Evolutionary conservation across 1,140 invertebrate species (phyloP).

Genomic region (Caenorhabditis briggsae): DNA sequence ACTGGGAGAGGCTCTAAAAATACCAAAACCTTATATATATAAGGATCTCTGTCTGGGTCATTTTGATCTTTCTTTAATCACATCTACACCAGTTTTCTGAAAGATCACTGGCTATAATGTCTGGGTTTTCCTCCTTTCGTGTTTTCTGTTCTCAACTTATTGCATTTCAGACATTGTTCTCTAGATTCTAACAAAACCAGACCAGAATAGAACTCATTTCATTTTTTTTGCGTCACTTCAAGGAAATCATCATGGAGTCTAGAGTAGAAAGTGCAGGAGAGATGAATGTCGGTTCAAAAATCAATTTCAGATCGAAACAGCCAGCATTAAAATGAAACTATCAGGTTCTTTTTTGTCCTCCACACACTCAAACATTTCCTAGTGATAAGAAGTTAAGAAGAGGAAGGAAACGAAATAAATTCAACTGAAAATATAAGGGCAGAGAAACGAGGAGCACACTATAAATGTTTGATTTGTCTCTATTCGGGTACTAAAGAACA

Average conservation of each 20-base stretch:
- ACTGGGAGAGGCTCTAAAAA: neutral
- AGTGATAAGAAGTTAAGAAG: conserved; percentile 11
- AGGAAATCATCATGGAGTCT: too few relatives aligned
- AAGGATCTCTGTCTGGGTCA: neutral
- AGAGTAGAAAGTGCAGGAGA: neutral
- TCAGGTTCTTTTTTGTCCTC: neutral
- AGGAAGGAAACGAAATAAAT: neutral
- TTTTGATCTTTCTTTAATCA: neutral
- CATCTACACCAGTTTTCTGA: conserved; percentile 1
- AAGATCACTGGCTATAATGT: conserved; percentile 36
- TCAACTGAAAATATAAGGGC: conserved; percentile 18
- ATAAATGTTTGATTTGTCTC: conserved; percentile 40
- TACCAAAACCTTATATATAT: neutral
- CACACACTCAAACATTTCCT: neutral
- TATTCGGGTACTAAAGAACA: conserved; percentile 17
- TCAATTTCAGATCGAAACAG: neutral
- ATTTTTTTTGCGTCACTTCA: neutral
- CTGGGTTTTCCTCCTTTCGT: neutral
- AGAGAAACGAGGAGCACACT: conserved; percentile 17
- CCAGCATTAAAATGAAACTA: too few relatives aligned
- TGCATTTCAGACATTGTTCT: conserved; percentile 10
- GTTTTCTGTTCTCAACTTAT: neutral
- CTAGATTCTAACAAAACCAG: neutral
- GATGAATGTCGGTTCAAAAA: conserved; percentile 15
- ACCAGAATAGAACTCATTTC: neutral